Percentiles rank a stretch among this genome's conserved stretches.
These are phyloP conservation scores for Acrobasis repandana DNA, from an alignment of 2,888 invertebrate genomes.

Conservation along the genomic window DNA sequence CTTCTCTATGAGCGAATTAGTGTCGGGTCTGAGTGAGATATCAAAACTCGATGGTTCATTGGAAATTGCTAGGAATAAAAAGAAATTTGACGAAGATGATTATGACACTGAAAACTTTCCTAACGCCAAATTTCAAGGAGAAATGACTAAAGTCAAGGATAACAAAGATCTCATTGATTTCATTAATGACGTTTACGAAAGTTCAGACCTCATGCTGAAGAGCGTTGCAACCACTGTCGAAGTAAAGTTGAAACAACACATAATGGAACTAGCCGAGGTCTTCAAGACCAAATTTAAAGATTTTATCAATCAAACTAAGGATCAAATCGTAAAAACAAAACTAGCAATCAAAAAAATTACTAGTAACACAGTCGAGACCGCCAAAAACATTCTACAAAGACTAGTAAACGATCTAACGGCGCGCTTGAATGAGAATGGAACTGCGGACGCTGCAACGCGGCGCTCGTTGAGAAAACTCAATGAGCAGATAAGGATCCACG, in stretches of 20 bases:
- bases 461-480: not conserved
- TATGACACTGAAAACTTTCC: not conserved
- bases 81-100: not conserved
- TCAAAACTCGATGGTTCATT: slow-evolving; percentile 1
- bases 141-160: not conserved
- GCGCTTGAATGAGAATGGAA: not conserved
- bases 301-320: not conserved
- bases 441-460: not conserved
- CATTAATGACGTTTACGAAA: not conserved
- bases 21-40: not conserved
- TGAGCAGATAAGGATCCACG: not conserved
- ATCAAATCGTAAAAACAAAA: not conserved
- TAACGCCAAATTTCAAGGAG: too few species aligned
- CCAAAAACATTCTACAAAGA: not conserved
- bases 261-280: not conserved
- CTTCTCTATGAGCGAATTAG: not conserved
- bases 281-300: not conserved
- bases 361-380: not conserved
- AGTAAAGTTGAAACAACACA: not conserved
- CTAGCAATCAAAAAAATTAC: slow-evolving; percentile 5
- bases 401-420: not conserved
- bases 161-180: not conserved
- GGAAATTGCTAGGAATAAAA: not conserved
- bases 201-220: not conserved
- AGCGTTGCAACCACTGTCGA: not conserved